These are phyloP conservation scores for Momotus momota DNA, from an alignment of 2,797 vertebrate species.

Conservation along the genomic window DNA sequence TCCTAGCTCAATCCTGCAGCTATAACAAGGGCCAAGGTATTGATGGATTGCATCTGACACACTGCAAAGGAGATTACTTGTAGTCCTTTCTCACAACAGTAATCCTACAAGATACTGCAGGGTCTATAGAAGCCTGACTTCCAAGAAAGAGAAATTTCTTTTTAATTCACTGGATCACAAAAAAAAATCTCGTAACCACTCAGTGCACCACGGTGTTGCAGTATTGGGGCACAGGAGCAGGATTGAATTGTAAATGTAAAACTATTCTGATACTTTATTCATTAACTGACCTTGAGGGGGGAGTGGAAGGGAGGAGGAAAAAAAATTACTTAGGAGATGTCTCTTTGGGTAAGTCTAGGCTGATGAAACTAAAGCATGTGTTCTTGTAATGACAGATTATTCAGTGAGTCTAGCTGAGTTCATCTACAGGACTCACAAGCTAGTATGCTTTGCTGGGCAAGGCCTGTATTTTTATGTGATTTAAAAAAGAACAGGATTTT, in stretches of 20 bases:
- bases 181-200: background rate
- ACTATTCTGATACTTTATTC: background rate
- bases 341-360: background rate
- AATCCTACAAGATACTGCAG: background rate
- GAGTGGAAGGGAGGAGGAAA: background rate
- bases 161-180: background rate
- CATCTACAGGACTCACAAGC: background rate
- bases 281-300: background rate
- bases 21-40: conserved; percentile 29
- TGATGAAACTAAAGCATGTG: background rate
- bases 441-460: background rate
- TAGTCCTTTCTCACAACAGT: background rate
- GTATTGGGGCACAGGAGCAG: background rate
- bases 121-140: background rate
- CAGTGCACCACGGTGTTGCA: background rate
- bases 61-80: background rate
- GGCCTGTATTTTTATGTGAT: background rate
- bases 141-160: background rate
- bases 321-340: background rate
- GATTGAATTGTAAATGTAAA: background rate
- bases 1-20: background rate
- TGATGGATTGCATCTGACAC: background rate
- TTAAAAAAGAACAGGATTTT: background rate
- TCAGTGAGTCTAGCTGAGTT: background rate
- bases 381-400: background rate